Evolutionary conservation across 2,113 vertebrate genomes (phyloP).

Genomic region (Galemys pyrenaicus): DNA sequence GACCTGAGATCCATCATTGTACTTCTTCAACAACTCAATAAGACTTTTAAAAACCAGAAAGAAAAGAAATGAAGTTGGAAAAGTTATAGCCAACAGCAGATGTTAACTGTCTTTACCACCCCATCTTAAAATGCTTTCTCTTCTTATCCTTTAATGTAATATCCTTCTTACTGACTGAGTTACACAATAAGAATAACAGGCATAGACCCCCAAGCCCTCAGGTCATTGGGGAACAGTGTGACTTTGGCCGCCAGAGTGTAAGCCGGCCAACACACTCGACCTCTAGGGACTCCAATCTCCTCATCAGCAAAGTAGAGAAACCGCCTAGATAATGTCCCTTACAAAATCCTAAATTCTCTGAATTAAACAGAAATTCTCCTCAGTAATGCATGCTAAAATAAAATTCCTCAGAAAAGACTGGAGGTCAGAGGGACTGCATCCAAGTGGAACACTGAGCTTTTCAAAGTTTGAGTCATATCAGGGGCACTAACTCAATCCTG

Average conservation of each 20-base stretch:
- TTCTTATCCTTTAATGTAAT: not conserved
- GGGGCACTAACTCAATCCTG: not conserved
- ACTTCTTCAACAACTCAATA: not conserved
- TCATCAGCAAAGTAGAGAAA: not conserved
- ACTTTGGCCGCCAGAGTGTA: not conserved
- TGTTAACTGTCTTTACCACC: not conserved
- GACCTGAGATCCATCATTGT: not conserved
- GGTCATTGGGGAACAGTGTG: not conserved
- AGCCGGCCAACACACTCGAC: not conserved
- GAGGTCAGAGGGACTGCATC: not conserved
- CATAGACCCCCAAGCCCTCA: not conserved
- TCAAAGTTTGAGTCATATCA: not conserved
- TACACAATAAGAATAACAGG: not conserved
- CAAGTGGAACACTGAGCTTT: not conserved
- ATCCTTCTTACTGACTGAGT: not conserved
- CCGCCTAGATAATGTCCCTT: not conserved
- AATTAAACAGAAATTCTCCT: slow-evolving; percentile 23
- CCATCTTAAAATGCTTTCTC: not conserved
- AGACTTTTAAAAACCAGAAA: not conserved
- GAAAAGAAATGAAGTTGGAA: not conserved
- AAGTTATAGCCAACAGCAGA: not conserved
- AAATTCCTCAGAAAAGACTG: not conserved
- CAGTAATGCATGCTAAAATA: not conserved
- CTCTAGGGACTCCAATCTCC: not conserved
- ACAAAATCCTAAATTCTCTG: slow-evolving; percentile 20